Evolutionary conservation across 1,140 invertebrate genomes (phyloP).

Genomic region (Palaemon carinicauda): DNA sequence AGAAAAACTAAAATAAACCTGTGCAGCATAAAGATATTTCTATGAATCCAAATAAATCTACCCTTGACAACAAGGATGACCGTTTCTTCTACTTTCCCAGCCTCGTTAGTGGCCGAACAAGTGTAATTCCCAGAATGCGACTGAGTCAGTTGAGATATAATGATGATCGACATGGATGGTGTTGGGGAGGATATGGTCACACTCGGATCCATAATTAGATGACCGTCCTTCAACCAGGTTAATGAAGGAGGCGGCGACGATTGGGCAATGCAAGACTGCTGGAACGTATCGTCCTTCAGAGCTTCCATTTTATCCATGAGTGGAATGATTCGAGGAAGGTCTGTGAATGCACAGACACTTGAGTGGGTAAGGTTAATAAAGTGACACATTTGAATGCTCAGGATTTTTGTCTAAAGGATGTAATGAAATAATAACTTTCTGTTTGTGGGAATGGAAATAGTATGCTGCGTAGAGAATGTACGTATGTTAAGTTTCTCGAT

Average conservation of each 20-base stretch:
- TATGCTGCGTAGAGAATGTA: too few species aligned
- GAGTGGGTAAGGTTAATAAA: too few species aligned
- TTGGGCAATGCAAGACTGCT: conserved; percentile 58
- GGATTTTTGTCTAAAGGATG: too few species aligned
- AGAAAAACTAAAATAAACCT: background rate
- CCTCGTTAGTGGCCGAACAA: conserved; percentile 59
- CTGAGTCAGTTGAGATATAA: conserved; percentile 36
- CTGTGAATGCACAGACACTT: conserved; percentile 32
- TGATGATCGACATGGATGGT: conserved; percentile 51
- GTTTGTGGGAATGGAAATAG: too few species aligned
- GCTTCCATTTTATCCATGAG: conserved; percentile 48
- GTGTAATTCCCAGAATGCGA: conserved; percentile 51
- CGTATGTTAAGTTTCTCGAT: too few species aligned
- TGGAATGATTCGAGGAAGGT: conserved; percentile 55
- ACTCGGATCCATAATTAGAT: conserved; percentile 41
- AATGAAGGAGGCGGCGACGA: conserved; percentile 50
- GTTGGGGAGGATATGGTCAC: conserved; percentile 53
- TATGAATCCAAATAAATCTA: background rate
- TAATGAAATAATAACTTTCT: too few species aligned
- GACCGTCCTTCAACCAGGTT: conserved; percentile 49
- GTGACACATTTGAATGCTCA: too few species aligned
- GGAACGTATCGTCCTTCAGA: conserved; percentile 55
- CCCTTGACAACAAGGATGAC: conserved; percentile 53
- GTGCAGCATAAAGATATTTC: background rate
- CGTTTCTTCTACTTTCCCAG: conserved; percentile 50